These are phyloP conservation scores for Drosophila anceps DNA, from an alignment of 2,888 invertebrate genomes.

Conservation along the genomic window DNA sequence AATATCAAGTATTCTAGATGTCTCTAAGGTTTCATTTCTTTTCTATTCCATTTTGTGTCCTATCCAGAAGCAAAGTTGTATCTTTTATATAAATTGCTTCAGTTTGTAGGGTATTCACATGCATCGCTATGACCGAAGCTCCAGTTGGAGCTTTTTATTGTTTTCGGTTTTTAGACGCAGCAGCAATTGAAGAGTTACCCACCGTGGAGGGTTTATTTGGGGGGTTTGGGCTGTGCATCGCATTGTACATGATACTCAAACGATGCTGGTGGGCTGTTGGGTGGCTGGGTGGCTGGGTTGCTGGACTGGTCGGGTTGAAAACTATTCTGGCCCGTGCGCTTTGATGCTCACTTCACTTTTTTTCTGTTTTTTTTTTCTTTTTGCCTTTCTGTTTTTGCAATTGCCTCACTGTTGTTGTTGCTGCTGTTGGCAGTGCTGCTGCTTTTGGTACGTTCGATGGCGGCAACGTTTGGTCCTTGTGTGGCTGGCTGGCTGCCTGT, in stretches of 20 bases:
- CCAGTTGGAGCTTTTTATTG: constrained; percentile 72
- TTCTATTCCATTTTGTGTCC: background rate
- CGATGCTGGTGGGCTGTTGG: constrained; percentile 42
- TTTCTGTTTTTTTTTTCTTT: constrained; percentile 43
- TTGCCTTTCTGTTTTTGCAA: constrained; percentile 51
- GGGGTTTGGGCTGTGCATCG: constrained; percentile 40
- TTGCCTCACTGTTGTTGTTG: constrained; percentile 45
- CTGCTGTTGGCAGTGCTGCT: constrained; percentile 39
- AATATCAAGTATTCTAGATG: background rate
- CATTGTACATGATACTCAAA: constrained; percentile 61
- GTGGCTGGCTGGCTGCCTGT: constrained; percentile 56
- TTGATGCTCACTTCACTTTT: constrained; percentile 78
- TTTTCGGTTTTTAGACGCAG: constrained; percentile 78
- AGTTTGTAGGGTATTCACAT: constrained; percentile 37
- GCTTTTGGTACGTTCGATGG: constrained; percentile 59
- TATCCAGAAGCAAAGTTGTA: background rate
- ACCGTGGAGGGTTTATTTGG: constrained; percentile 38
- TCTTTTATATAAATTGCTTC: background rate
- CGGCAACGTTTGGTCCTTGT: constrained; percentile 78
- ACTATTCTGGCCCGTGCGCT: constrained; percentile 74
- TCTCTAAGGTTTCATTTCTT: too few species aligned
- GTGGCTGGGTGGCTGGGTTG: constrained; percentile 13
- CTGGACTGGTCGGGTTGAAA: constrained; percentile 73
- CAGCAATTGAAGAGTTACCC: constrained; percentile 63
- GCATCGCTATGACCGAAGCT: constrained; percentile 19